Evolutionary conservation across 2,113 vertebrate genomes (phyloP).

Genomic region (Electrona antarctica): DNA sequence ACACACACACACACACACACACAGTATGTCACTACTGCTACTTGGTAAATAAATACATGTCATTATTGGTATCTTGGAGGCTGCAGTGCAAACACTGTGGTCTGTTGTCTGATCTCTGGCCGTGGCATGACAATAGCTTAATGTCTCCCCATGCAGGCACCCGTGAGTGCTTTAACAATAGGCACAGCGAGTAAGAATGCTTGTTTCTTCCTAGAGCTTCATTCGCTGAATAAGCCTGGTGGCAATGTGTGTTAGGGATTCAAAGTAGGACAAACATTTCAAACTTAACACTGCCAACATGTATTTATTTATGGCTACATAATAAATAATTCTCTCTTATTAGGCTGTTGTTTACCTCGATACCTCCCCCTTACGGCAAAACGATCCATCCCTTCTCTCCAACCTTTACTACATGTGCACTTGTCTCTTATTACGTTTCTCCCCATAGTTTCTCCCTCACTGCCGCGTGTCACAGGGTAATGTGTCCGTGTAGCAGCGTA

Average conservation of each 20-base stretch:
- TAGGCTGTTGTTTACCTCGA: neutral
- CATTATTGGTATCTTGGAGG: neutral
- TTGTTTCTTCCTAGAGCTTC: too few relatives aligned
- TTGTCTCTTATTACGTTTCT: slow-evolving; percentile 9
- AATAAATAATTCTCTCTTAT: neutral
- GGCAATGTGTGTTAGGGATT: too few relatives aligned
- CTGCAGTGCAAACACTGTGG: neutral
- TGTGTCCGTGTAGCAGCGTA: slow-evolving; percentile 18
- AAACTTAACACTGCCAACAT: too few relatives aligned
- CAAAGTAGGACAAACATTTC: too few relatives aligned
- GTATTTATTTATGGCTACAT: too few relatives aligned
- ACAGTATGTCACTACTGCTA: too few relatives aligned
- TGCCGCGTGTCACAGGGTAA: slow-evolving; percentile 38
- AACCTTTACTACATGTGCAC: neutral
- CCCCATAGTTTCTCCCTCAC: slow-evolving; percentile 20
- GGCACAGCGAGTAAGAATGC: neutral
- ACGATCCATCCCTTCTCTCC: neutral
- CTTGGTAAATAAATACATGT: too few relatives aligned
- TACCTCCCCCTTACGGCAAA: neutral
- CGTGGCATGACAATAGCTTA: neutral
- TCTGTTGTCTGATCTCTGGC: too few relatives aligned
- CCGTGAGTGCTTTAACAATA: neutral
- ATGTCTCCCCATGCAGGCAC: neutral
- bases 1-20: too few relatives aligned
- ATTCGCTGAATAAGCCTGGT: too few relatives aligned